phyloP scores from a whole-genome alignment of 2,888 invertebrate genomes.

The Tortricodes alternella region DNA sequence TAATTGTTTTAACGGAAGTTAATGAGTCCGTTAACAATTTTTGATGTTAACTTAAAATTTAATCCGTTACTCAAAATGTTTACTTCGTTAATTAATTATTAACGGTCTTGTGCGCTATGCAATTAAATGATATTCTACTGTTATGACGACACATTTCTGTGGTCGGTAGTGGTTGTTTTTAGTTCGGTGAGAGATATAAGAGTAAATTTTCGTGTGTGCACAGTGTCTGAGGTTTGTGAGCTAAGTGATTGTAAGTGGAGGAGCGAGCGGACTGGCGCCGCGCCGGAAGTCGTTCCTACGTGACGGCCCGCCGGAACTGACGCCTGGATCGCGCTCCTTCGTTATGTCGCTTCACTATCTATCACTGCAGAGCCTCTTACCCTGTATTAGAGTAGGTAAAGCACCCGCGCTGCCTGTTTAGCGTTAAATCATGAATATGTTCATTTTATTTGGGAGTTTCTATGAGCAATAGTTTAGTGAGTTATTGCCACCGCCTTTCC shows the following conservation, averaged over 20 bases:
- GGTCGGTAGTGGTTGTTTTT: not conserved
- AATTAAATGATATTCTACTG: no score
- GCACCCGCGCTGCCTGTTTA: constrained; percentile 16
- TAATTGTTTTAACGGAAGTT: no score
- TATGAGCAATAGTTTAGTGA: constrained; percentile 11
- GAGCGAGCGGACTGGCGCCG: constrained; percentile 70
- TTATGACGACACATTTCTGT: no score
- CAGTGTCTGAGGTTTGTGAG: constrained; percentile 55
- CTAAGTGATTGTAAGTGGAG: constrained; percentile 80
- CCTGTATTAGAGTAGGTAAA: constrained; percentile 31
- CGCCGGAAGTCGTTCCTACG: constrained; percentile 78
- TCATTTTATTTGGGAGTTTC: constrained; percentile 18
- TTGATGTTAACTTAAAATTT: no score
- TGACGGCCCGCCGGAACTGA: constrained; percentile 79
- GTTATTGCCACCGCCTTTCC: constrained; percentile 19
- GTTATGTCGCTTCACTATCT: constrained; percentile 62
- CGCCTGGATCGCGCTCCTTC: constrained; percentile 74
- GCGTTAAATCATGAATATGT: constrained; percentile 24
- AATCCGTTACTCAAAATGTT: no score
- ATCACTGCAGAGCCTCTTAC: constrained; percentile 54
- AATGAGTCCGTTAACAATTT: no score
- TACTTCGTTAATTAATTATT: no score
- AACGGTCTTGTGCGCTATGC: no score
- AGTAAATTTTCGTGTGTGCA: constrained; percentile 34
- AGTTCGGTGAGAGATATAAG: not conserved